Evolutionary conservation across 2,113 vertebrate species (phyloP), one percentile per base, ranked within the genome.

Genomic region (Hiodon alosoides): DNA sequence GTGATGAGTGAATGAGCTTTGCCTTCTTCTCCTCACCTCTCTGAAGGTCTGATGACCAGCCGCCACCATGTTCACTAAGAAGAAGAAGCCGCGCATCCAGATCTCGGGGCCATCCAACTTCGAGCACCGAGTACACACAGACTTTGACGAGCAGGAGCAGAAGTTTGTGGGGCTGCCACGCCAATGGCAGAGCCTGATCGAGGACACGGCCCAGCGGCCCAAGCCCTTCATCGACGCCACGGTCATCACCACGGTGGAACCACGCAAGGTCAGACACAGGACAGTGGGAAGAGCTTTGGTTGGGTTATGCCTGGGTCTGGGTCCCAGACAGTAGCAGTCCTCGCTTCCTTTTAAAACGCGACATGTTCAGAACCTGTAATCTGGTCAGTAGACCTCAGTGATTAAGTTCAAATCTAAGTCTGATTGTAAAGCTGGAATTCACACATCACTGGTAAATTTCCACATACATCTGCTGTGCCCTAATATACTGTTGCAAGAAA

Each of bases 171-270:
- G 96, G 7, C 86, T 98, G 82, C 96, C 96, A 0, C 89, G 94
- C 3, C 96, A 98, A 86, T 98, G 96, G 96, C 96, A 98, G 84
- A 95, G 95, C 5, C 91, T 97, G 59, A 95, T 98, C 10, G 96
- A 98, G 83, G 96, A 98, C 86, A 96, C 95, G 0, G 94, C 95
- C 58, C 91, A 93, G 74, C 83, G 96, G 79, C 96, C 96, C 76
- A 97, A 96, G 57, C 96, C 96, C 0, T 92, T 96, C 14, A 90
- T 98, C 8, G 96, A 97, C 7, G 94, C 88, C 0, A 92, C 85
- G 0, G 91, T 93, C 82, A 95, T 98, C 83, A 98, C 96, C 0
- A 87, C 93, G 31, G 93, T 98, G 74, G 94, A 93, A 72, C 93
- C 92, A 0, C 91, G 91, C 59, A 98, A 98, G 95, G 96, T 96